Base-by-base conservation (phyloP, 2,113 vertebrate genomes). In the Alethe diademata region DNA sequence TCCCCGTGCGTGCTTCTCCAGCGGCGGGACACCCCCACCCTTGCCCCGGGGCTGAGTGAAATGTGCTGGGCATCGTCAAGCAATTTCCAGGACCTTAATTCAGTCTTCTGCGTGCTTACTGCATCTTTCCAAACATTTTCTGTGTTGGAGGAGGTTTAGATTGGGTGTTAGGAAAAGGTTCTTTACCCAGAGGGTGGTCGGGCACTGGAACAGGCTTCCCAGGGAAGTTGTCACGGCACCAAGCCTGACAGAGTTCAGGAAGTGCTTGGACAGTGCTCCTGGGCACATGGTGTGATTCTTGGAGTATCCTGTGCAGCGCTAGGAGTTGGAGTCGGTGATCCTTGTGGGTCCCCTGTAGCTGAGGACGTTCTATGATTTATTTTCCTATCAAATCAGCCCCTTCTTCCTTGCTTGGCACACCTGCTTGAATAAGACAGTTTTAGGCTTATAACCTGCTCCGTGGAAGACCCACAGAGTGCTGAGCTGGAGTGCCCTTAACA, bases 391-490 rank as follows among this genome's bases (percentile, higher is more conserved):
- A 7, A 15, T 31, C 19, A 35, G 23, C 11, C 8, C 4, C 14
- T 28, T 69, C 5, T 12, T 53, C 10, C 3, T 12, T 54, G 23
- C 12, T 67, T 40, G 33, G 12, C 14, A 14, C 23, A 9, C 19
- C 7, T 35, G 8, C 14, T 14, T 9, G 20, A 12, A 4, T 8
- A 28, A 56, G 67, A 6, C 12, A 3, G 10, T 48, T 24, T 5
- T 2, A 45, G 15, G 9, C 11, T 73, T 7, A 5, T 45, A 35
- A 15, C 3, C 4, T 54, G 51, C 12, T 24, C 13, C 43, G 45
- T 25, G 1, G 0, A 48, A 69, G 31, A 18, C 35, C 11, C 22
- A 1, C 4, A 0, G 9, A 12, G 35, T 6, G 0, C 31, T 48
- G 48, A 8, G 25, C 31, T 43, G 12, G 18, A 14, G 0, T 29